Base-by-base conservation (phyloP, 2,797 vertebrate genomes). In the Spinus olivaceus region DNA sequence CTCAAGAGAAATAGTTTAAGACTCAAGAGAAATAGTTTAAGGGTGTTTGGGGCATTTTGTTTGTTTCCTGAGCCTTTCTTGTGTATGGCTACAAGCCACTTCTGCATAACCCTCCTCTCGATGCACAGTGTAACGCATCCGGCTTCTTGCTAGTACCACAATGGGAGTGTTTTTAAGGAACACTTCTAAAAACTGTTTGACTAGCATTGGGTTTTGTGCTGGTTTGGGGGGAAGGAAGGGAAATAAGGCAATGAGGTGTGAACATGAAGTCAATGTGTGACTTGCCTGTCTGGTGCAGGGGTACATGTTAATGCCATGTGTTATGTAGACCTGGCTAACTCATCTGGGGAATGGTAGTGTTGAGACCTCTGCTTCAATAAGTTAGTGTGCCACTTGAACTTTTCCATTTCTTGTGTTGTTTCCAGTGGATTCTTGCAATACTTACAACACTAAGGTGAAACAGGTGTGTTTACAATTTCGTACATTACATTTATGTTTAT, bases 81-180 rank as follows among this genome's bases (percentile, higher is more conserved):
- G 1, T 9, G 7, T 60, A 28, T 0, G 2, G 27, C 51, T 59
- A 9, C 18, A 44, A 32, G 65, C 59, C 1, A 18, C 10, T 46
- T 69, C 61, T 88, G 28, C 5, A 2, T n/a, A 60, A 19, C 16
- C 33, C 12, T 16, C n/a, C 22, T 56, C 0, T 37, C 3, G 0
- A 24, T 61, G 44, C 2, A 6, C 5, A 20, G 22, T 33, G 1
- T 37, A 65, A 27, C 0, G 0, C 46, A 41, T 32, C 49, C 76
- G 64, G 8, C 33, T 91, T 77, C 32, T 47, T 73, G 20, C 10
- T 33, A 17, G 8, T 63, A 17, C 30, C 44, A 59, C 35, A 59
- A 3, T 24, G 22, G 10, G 10, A 42, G 3, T 50, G 6, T 64
- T 70, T 92, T 73, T 37, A 67, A 54, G 11, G 25, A 63, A 7